Conservation (phyloP, 2,113 vertebrate species). For the Engraulis encrasicolus region DNA sequence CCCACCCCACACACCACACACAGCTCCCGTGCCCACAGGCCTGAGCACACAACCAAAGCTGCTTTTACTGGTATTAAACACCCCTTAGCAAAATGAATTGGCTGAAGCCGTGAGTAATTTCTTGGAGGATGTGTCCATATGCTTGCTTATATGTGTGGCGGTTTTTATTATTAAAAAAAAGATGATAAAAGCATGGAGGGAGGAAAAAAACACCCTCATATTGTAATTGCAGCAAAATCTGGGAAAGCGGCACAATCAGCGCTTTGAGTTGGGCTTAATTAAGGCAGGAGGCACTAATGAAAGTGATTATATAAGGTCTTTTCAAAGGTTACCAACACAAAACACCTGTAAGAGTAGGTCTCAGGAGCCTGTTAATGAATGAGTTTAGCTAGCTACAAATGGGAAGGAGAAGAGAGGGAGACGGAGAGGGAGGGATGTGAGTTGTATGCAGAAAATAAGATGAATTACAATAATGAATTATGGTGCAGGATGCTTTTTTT, state of each 20-base stretch:
- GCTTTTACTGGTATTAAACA: constrained; percentile 30
- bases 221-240: constrained; percentile 33
- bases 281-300: constrained; percentile 48
- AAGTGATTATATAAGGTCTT: constrained; percentile 45
- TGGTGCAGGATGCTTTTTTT: not conserved
- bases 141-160: not conserved
- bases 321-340: constrained; percentile 43
- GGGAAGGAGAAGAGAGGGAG: constrained; percentile 1
- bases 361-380: constrained; percentile 34
- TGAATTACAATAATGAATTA: constrained; percentile 36
- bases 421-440: not conserved
- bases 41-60: constrained; percentile 4
- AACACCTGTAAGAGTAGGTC: constrained; percentile 36
- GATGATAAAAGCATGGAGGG: not conserved
- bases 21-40: not conserved
- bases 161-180: not conserved
- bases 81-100: constrained; percentile 31
- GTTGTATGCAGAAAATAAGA: constrained; percentile 23
- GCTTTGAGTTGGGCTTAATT: constrained; percentile 41
- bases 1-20: constrained; percentile 11
- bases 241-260: constrained; percentile 35
- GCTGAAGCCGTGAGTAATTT: not conserved
- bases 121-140: not conserved
- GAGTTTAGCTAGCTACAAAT: constrained; percentile 26
- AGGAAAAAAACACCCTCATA: constrained; percentile 4